Conservation (phyloP, 2,888 invertebrate species). For the Brachyptera risi region DNA sequence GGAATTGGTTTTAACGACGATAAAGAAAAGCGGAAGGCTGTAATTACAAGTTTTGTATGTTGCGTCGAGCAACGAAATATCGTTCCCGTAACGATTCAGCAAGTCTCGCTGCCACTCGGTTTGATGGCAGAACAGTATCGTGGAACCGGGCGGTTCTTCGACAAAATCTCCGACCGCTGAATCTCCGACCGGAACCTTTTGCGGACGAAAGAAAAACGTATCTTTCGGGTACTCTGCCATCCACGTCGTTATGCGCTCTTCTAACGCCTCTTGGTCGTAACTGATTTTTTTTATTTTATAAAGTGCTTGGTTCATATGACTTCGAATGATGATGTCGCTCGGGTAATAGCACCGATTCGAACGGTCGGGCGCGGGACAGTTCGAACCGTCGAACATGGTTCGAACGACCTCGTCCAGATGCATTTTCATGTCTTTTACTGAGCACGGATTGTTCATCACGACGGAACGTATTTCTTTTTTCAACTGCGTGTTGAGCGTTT, state of each 20-base stretch:
- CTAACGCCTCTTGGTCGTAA: background rate
- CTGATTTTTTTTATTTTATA: background rate
- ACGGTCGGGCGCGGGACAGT: background rate
- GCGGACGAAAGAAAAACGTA: background rate
- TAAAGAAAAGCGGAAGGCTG: constrained; percentile 8
- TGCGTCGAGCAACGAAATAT: constrained; percentile 11
- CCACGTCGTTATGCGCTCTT: background rate
- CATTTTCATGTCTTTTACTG: background rate
- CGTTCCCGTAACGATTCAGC: constrained; percentile 10
- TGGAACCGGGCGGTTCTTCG: background rate
- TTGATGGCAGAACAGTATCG: constrained; percentile 19
- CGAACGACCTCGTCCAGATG: background rate
- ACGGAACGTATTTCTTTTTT: background rate
- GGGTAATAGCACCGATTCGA: background rate
- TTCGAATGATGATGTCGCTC: background rate
- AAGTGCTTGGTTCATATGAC: background rate
- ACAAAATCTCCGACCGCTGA: background rate
- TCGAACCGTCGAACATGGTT: background rate
- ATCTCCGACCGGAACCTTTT: background rate
- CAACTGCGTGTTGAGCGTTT: background rate
- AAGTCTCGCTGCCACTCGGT: constrained; percentile 19
- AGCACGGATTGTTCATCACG: background rate
- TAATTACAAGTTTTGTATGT: constrained; percentile 19
- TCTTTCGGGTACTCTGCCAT: background rate
- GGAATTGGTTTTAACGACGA: constrained; percentile 17